Percentiles rank a stretch among this genome's conserved stretches.
phyloP scores from a whole-genome alignment of 1,140 invertebrate species.

The Drosophila gunungcola region DNA sequence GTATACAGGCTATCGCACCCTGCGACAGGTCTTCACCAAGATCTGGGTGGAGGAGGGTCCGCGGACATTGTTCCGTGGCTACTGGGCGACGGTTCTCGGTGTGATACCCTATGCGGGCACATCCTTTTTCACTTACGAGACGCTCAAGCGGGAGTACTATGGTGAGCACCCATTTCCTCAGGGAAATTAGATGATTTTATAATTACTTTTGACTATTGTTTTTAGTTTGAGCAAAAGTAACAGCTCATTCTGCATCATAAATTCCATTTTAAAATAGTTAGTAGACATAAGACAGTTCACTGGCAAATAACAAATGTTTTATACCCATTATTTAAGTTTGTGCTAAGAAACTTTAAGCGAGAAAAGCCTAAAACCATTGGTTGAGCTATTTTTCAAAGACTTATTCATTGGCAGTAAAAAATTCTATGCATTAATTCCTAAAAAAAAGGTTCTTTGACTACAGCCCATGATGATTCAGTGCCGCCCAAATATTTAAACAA shows the following conservation, averaged over 20 bases:
- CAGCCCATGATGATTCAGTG: background rate
- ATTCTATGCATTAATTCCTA: too few relatives aligned
- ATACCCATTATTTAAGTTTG: too few relatives aligned
- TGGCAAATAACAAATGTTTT: too few relatives aligned
- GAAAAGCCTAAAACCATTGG: too few relatives aligned
- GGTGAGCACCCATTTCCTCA: conserved; percentile 85
- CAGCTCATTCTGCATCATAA: background rate
- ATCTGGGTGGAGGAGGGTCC: conserved; percentile 93
- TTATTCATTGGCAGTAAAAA: too few relatives aligned
- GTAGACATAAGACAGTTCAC: too few relatives aligned
- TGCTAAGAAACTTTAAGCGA: too few relatives aligned
- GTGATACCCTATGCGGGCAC: conserved; percentile 98
- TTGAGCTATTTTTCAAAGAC: too few relatives aligned
- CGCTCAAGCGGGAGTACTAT: conserved; percentile 92
- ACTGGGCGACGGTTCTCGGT: conserved; percentile 95
- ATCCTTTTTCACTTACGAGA: conserved; percentile 99
- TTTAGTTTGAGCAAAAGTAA: background rate
- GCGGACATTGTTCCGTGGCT: conserved; percentile 93
- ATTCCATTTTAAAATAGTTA: too few relatives aligned
- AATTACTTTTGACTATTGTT: too few relatives aligned
- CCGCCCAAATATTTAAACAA: background rate
- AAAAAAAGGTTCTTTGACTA: too few relatives aligned
- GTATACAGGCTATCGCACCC: conserved; percentile 86
- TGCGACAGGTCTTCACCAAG: conserved; percentile 91
- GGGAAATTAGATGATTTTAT: background rate